Percentiles rank a stretch among this genome's conserved stretches.
phyloP scores from a whole-genome alignment of 2,113 vertebrate species.

The Calypte anna region DNA sequence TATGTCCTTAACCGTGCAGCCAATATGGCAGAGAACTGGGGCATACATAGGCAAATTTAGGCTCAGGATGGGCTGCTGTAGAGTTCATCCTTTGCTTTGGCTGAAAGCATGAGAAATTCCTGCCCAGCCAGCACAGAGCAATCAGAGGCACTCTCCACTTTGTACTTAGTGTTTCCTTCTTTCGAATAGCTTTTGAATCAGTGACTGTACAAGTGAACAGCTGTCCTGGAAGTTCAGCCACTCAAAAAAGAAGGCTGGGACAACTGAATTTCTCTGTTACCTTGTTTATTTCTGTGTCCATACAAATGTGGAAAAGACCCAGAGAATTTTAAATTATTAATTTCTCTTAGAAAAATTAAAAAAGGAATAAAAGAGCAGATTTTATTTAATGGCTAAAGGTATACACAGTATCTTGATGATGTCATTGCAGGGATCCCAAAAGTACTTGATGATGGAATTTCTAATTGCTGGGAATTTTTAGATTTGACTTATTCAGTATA shows the following conservation, averaged over 20 bases:
- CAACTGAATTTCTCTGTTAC: not conserved
- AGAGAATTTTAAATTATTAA: not conserved
- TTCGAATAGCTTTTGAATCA: not conserved
- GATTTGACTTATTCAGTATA: not conserved
- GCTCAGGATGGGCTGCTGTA: not conserved
- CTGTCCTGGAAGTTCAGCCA: constrained; percentile 23
- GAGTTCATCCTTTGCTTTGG: not conserved
- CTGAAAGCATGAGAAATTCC: not conserved
- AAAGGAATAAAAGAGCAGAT: not conserved
- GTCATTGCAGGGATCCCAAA: not conserved
- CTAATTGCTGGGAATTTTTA: not conserved
- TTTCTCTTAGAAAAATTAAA: not conserved
- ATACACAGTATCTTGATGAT: not conserved
- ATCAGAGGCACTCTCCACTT: constrained; percentile 26
- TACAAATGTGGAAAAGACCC: not conserved
- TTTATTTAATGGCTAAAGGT: not conserved
- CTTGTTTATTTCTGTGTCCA: not conserved
- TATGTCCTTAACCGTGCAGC: not conserved
- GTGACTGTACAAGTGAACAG: not conserved
- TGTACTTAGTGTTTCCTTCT: not conserved
- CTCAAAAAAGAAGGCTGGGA: not conserved
- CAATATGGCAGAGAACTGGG: not conserved
- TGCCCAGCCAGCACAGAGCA: not conserved
- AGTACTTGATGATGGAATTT: not conserved
- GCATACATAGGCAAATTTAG: not conserved